These are phyloP conservation scores for Saturnia pavonia DNA, from an alignment of 2,888 invertebrate species.

Conservation along the genomic window DNA sequence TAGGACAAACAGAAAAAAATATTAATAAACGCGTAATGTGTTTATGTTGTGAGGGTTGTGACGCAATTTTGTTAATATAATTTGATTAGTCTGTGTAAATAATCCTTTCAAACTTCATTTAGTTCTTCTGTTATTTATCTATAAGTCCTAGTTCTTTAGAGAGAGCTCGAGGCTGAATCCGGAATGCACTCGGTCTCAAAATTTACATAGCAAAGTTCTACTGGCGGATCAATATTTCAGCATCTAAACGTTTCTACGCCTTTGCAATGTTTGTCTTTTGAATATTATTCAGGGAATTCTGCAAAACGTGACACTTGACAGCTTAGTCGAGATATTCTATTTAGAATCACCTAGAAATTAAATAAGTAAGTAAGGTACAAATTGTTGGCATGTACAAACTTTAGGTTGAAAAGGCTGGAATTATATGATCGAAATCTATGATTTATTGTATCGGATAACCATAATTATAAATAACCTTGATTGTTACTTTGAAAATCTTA, in stretches of 20 bases:
- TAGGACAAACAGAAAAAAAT: no score
- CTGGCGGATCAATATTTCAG: slow-evolving; percentile 14
- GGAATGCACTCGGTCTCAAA: slow-evolving; percentile 9
- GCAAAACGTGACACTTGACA: neutral
- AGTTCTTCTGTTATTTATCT: neutral
- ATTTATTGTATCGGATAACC: neutral
- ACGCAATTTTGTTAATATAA: no score
- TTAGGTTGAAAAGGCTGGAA: slow-evolving; percentile 1
- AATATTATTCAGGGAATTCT: slow-evolving; percentile 5
- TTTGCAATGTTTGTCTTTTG: slow-evolving; percentile 14
- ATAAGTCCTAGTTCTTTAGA: neutral
- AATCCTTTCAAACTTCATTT: neutral
- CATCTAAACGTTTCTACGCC: slow-evolving; percentile 16
- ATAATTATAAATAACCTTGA: neutral
- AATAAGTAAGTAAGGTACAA: neutral
- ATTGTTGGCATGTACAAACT: neutral
- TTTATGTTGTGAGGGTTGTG: neutral
- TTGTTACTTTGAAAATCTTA: neutral
- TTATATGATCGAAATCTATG: slow-evolving; percentile 3
- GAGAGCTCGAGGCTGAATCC: neutral
- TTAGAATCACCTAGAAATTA: slow-evolving; percentile 2
- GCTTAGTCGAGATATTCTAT: slow-evolving; percentile 4
- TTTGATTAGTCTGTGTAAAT: no score
- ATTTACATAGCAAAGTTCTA: slow-evolving; percentile 19
- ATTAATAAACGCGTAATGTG: no score